phyloP scores from a whole-genome alignment of 2,888 invertebrate species.

The Stratiomys singularior region DNA sequence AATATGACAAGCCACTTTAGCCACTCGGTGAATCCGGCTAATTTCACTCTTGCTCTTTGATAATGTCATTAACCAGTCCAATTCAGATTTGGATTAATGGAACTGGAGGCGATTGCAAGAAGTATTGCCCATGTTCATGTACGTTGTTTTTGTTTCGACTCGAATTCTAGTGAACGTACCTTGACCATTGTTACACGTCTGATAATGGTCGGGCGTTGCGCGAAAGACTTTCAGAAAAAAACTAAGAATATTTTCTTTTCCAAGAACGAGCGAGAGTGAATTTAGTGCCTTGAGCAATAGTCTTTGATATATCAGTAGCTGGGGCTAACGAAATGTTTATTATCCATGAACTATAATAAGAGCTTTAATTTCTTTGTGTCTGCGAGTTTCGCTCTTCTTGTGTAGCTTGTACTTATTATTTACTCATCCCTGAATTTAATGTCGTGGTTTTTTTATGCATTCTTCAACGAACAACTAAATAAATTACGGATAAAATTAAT shows the following conservation, averaged over 20 bases:
- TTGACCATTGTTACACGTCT: slow-evolving; percentile 5
- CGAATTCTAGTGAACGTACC: not conserved
- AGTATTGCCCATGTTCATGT: not conserved
- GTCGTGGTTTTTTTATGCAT: no score
- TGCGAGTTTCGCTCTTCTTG: no score
- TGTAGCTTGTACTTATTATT: no score
- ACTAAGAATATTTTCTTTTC: not conserved
- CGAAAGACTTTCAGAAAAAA: not conserved
- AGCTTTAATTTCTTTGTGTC: no score
- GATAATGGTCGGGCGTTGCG: not conserved
- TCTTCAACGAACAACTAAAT: no score
- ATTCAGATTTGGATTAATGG: slow-evolving; percentile 44
- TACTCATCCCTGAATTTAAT: no score
- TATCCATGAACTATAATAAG: no score
- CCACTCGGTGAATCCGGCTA: not conserved
- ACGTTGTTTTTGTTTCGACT: not conserved
- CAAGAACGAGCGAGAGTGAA: slow-evolving; percentile 5
- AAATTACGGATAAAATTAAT: no score
- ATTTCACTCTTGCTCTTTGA: slow-evolving; percentile 31
- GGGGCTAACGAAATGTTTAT: no score
- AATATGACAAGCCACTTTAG: not conserved
- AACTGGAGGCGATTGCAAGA: slow-evolving; percentile 31
- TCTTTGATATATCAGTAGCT: no score
- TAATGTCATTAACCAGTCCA: slow-evolving; percentile 21
- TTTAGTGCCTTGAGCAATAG: not conserved